A percentile compares a stretch with the other conserved stretches of the same genome.
Conservation (phyloP, 1,140 invertebrate species). For the Cataglyphis hispanica region DNA sequence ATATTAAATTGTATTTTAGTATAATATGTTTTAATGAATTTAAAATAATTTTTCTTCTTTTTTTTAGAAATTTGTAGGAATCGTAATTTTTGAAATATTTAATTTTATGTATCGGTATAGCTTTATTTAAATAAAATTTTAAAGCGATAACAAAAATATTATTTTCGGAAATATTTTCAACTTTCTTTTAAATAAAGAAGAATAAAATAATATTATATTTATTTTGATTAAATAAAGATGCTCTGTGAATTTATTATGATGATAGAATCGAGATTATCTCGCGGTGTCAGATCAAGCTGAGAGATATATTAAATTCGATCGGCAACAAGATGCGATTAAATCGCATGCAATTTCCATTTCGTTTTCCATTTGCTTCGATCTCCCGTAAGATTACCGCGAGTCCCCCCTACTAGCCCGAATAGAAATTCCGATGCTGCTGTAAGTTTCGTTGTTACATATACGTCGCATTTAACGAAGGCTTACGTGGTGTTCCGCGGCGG, state of each 20-base stretch:
- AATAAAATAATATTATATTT: neutral
- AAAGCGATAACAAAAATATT: neutral
- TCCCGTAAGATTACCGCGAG: slow-evolving; percentile 25
- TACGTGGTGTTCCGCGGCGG: slow-evolving; percentile 92
- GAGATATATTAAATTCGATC: slow-evolving; percentile 39
- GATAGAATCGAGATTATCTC: slow-evolving; percentile 1
- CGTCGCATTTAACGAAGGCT: slow-evolving; percentile 85
- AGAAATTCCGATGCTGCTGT: slow-evolving; percentile 27
- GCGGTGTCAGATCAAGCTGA: neutral
- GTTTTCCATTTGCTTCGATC: slow-evolving; percentile 15
- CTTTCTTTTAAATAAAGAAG: neutral
- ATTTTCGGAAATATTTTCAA: neutral
- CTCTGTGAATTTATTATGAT: slow-evolving; percentile 5
- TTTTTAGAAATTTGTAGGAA: neutral
- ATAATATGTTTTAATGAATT: neutral
- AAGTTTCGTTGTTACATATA: slow-evolving; percentile 62
- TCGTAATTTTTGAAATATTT: neutral
- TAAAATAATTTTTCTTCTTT: neutral
- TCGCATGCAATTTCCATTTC: slow-evolving; percentile 42
- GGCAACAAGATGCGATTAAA: slow-evolving; percentile 32
- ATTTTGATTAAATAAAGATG: neutral
- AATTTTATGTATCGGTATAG: neutral
- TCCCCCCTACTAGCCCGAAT: slow-evolving; percentile 29
- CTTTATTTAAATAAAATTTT: neutral
- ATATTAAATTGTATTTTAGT: neutral